Evolutionary conservation across 2,113 vertebrate species (phyloP).

Genomic region (Heloderma charlesbogerti): DNA sequence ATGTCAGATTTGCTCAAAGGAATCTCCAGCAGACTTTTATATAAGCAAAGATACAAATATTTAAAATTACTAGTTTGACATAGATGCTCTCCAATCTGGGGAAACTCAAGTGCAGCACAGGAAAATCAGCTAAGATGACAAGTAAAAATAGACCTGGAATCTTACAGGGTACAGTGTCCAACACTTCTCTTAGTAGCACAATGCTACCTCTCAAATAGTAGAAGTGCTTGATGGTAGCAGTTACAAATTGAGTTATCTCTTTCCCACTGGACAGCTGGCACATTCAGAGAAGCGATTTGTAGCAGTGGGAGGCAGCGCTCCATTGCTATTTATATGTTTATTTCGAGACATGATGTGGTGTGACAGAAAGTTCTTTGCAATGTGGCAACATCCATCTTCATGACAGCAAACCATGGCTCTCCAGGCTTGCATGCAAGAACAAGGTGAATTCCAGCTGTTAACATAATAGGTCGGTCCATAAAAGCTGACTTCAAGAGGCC

Average conservation of each 20-base stretch:
- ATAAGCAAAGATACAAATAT: conserved; percentile 37
- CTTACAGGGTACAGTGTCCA: rapidly evolving
- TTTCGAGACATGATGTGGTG: not conserved
- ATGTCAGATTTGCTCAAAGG: conserved; percentile 22
- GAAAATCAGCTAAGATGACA: not conserved
- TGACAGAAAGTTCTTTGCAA: conserved; percentile 25
- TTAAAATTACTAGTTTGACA: conserved; percentile 45
- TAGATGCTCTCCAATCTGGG: not conserved
- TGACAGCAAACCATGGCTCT: conserved; percentile 26
- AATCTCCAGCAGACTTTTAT: not conserved
- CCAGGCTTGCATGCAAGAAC: conserved; percentile 15
- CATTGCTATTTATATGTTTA: conserved; percentile 36
- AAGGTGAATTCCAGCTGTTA: conserved; percentile 64
- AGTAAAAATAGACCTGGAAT: not conserved
- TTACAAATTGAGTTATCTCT: conserved; percentile 22
- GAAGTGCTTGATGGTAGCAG: conserved; percentile 10
- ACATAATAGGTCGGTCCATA: conserved; percentile 35
- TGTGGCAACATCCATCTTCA: conserved; percentile 49
- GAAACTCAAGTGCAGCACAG: not conserved
- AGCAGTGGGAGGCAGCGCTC: not conserved
- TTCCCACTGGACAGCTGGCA: conserved; percentile 2
- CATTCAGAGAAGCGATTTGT: not conserved
- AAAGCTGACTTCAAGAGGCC: conserved; percentile 27
- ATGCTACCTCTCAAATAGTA: not conserved
- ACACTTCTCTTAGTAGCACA: conserved; percentile 14